Conservation (phyloP, 1,140 invertebrate genomes). For the Cherax destructor region DNA sequence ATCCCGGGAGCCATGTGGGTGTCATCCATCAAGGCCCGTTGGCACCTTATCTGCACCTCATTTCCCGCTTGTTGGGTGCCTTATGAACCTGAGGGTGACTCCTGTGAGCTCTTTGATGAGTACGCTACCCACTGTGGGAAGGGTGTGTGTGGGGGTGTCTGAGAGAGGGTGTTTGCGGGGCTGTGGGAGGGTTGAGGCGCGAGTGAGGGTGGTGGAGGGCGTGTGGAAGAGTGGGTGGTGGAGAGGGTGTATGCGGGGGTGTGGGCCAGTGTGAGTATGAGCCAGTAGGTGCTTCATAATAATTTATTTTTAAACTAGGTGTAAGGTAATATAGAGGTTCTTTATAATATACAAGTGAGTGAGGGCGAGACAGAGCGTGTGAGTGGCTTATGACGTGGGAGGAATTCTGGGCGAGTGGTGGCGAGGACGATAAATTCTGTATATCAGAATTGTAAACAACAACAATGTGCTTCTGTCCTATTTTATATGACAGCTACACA, state of each 20-base stretch:
- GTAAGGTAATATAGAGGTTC: too few relatives aligned
- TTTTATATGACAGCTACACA: too few relatives aligned
- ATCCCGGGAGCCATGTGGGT: slow-evolving; percentile 20
- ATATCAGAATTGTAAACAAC: too few relatives aligned
- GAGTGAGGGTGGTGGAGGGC: not conserved
- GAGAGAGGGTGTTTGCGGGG: too few relatives aligned
- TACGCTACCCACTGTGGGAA: not conserved
- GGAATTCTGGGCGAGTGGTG: too few relatives aligned
- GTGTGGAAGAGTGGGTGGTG: not conserved
- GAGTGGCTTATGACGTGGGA: too few relatives aligned
- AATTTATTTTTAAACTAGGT: too few relatives aligned
- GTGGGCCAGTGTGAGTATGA: too few relatives aligned
- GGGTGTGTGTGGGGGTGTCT: not conserved
- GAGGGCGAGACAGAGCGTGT: too few relatives aligned
- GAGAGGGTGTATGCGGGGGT: not conserved
- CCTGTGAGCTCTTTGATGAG: not conserved
- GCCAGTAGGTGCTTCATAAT: not conserved
- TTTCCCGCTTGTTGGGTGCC: slow-evolving; percentile 53
- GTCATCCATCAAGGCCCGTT: slow-evolving; percentile 10
- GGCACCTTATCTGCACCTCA: slow-evolving; percentile 59
- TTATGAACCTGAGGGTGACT: slow-evolving; percentile 23
- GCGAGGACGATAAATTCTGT: too few relatives aligned
- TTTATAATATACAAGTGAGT: too few relatives aligned
- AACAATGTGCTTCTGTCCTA: too few relatives aligned
- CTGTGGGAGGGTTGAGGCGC: not conserved